A percentile compares a stretch with the other conserved stretches of the same genome.
These are phyloP conservation scores for Tridacna gigas DNA, from an alignment of 2,888 invertebrate genomes.

Conservation along the genomic window DNA sequence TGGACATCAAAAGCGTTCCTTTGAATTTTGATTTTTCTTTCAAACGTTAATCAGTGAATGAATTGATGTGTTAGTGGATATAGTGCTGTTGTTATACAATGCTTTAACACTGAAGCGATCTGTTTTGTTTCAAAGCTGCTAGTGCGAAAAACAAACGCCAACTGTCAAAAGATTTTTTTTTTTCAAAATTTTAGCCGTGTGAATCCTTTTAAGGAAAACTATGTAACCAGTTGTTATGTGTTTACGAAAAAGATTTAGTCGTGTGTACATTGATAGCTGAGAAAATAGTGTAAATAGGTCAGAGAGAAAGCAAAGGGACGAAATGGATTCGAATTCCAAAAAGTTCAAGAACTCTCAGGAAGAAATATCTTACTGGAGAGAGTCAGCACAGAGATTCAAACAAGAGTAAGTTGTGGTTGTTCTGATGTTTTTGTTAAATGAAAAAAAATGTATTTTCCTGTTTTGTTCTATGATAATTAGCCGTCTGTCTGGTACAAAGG, in stretches of 20 bases:
- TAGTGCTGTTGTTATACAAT: too few relatives aligned
- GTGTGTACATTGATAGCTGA: background rate
- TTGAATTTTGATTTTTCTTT: background rate
- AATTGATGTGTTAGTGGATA: background rate
- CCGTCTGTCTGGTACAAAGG: too few relatives aligned
- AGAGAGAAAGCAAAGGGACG: background rate
- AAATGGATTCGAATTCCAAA: slow-evolving; percentile 75
- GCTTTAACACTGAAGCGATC: background rate
- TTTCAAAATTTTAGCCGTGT: background rate
- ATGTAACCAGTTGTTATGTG: background rate
- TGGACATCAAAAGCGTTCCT: background rate
- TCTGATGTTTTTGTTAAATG: too few relatives aligned
- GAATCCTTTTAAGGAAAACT: background rate
- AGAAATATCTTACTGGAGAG: slow-evolving; percentile 76
- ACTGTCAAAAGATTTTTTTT: slow-evolving; percentile 10
- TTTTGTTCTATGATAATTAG: too few relatives aligned
- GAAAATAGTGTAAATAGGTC: background rate
- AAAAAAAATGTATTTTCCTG: too few relatives aligned
- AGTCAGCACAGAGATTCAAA: slow-evolving; percentile 74
- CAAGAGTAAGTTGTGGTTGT: slow-evolving; percentile 73
- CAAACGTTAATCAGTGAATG: background rate
- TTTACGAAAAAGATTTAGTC: background rate
- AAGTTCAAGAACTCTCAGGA: slow-evolving; percentile 75
- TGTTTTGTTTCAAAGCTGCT: background rate
- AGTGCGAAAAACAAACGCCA: slow-evolving; percentile 24